phyloP scores from a whole-genome alignment of 2,113 vertebrate species.

The Carassius gibelio region DNA sequence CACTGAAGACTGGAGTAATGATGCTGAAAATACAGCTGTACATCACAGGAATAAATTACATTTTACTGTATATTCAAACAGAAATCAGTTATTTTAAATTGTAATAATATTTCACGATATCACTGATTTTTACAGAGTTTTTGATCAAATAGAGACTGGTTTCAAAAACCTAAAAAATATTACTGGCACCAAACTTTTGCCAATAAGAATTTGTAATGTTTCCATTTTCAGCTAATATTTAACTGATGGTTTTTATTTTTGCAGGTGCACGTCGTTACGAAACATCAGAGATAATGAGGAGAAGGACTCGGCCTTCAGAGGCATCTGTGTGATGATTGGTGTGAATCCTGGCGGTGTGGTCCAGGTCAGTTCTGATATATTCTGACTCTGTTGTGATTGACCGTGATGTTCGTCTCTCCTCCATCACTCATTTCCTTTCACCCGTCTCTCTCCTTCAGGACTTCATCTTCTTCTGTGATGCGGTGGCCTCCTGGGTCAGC shows the following conservation, averaged over 20 bases:
- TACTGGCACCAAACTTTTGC: not conserved
- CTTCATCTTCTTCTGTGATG: constrained; percentile 95
- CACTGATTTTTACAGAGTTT: not conserved
- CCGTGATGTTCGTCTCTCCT: not conserved
- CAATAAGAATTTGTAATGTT: not conserved
- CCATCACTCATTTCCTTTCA: not conserved
- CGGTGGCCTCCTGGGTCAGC: constrained; percentile 92
- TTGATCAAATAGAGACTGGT: not conserved
- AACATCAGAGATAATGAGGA: constrained; percentile 96
- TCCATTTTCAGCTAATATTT: not conserved
- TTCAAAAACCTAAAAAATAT: not conserved
- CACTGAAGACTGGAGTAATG: not conserved
- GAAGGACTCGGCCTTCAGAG: constrained; percentile 92
- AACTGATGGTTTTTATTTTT: not conserved
- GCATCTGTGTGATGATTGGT: constrained; percentile 95
- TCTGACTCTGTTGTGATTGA: not conserved
- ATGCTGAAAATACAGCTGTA: not conserved
- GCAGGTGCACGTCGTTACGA: constrained; percentile 88
- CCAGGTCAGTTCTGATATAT: constrained; percentile 75
- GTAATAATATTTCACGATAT: not conserved
- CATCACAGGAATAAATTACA: not conserved
- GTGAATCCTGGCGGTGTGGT: constrained; percentile 92
- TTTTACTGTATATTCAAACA: not conserved
- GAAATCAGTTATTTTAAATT: not conserved
- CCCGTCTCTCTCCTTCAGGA: constrained; percentile 72